Evolutionary conservation across 2,113 vertebrate species (phyloP).

Genomic region (Phrynocephalus versicolor): DNA sequence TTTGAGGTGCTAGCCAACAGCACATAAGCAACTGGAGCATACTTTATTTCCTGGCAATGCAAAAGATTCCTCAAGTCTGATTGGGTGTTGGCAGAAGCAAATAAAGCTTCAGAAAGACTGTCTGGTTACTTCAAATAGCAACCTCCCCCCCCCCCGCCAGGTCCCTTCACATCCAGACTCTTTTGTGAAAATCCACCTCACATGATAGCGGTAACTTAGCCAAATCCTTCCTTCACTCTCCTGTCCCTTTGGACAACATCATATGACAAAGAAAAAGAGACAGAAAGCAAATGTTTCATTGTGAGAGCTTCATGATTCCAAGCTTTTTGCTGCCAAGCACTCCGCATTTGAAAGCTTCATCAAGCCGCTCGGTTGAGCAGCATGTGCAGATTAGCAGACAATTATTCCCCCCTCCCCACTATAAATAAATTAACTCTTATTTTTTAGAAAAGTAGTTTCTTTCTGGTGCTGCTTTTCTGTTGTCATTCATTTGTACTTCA

Average conservation of each 20-base stretch:
- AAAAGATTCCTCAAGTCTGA: slow-evolving; percentile 31
- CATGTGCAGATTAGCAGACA: slow-evolving; percentile 49
- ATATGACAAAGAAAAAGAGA: slow-evolving; percentile 23
- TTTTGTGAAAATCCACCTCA: slow-evolving; percentile 60
- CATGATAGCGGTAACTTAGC: slow-evolving; percentile 29
- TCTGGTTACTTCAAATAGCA: slow-evolving; percentile 33
- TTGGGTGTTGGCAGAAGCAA: slow-evolving; percentile 47
- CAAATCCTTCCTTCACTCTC: slow-evolving; percentile 20
- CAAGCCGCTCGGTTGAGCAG: slow-evolving; percentile 62
- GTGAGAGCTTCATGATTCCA: slow-evolving; percentile 53
- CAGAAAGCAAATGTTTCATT: slow-evolving; percentile 42
- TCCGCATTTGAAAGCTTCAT: slow-evolving; percentile 61
- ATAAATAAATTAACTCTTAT: slow-evolving; percentile 25
- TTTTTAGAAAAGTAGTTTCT: slow-evolving; percentile 54
- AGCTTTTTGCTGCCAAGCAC: slow-evolving; percentile 54
- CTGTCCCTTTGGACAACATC: slow-evolving; percentile 37
- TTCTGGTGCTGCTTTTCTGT: slow-evolving; percentile 52
- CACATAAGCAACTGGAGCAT: slow-evolving; percentile 56
- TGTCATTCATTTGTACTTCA: slow-evolving; percentile 38
- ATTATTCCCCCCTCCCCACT: slow-evolving; percentile 61
- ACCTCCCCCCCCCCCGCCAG: slow-evolving; percentile 29
- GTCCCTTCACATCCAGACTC: slow-evolving; percentile 9
- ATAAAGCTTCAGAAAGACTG: slow-evolving; percentile 53
- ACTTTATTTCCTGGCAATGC: slow-evolving; percentile 54
- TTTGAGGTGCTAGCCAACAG: slow-evolving; percentile 57